Conservation (phyloP, 2,797 vertebrate species). For the Oreonectes daqikongensis region DNA sequence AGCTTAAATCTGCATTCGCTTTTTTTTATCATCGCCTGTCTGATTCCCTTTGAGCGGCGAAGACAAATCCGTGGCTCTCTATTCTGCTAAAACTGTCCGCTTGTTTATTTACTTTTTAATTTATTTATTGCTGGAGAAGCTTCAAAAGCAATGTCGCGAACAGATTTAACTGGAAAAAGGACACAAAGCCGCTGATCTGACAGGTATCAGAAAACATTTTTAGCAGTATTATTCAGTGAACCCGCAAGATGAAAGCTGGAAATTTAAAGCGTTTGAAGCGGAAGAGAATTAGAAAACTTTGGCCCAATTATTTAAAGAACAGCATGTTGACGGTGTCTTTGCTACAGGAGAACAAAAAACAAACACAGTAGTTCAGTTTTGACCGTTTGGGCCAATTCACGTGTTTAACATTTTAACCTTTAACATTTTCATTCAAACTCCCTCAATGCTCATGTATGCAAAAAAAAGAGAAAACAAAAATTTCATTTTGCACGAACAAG, state of each 20-base stretch:
- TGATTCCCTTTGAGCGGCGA: slow-evolving; percentile 30
- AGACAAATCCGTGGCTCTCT: slow-evolving; percentile 40
- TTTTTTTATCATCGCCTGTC: slow-evolving; percentile 47
- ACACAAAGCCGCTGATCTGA: slow-evolving; percentile 19
- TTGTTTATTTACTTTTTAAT: slow-evolving; percentile 14
- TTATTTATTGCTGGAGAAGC: slow-evolving; percentile 17
- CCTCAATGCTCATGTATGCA: background rate
- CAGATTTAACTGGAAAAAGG: slow-evolving; percentile 22
- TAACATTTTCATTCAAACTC: background rate
- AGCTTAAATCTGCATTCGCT: slow-evolving; percentile 45
- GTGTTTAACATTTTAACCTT: background rate
- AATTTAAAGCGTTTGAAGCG: background rate
- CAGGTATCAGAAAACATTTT: slow-evolving; percentile 9
- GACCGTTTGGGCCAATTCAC: background rate
- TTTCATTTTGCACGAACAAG: slow-evolving; percentile 27
- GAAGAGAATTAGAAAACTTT: slow-evolving; percentile 5
- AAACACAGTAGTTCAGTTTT: background rate
- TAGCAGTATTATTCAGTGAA: slow-evolving; percentile 3
- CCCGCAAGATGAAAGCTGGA: background rate
- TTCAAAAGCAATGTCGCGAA: slow-evolving; percentile 8
- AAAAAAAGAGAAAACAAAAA: background rate
- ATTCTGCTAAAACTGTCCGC: slow-evolving; percentile 28
- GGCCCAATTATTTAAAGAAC: background rate
- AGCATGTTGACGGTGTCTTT: background rate
- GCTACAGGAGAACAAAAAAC: background rate